phyloP scores from a whole-genome alignment of 2,888 invertebrate species.

The Panopea generosa region DNA sequence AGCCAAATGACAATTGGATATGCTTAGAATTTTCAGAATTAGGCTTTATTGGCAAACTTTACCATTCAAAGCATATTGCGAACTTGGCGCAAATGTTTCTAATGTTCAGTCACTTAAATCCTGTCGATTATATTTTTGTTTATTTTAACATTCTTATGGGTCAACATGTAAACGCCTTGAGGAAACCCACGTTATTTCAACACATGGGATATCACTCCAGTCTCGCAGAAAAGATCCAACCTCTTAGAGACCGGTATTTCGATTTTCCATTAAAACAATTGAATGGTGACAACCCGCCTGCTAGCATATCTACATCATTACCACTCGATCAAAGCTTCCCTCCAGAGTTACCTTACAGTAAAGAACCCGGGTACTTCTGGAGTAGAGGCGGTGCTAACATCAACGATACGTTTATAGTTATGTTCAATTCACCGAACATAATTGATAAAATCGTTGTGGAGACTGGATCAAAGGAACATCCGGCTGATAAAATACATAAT shows the following conservation, averaged over 20 bases:
- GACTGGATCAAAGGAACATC: conserved; percentile 78
- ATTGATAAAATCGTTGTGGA: conserved; percentile 78
- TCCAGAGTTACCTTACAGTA: conserved; percentile 81
- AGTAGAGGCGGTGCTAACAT: conserved; percentile 74
- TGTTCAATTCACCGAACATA: conserved; percentile 77
- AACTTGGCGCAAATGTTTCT: conserved; percentile 79
- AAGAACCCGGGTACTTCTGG: conserved; percentile 84
- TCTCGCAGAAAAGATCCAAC: conserved; percentile 71
- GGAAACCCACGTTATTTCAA: conserved; percentile 74
- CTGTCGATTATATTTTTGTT: conserved; percentile 71
- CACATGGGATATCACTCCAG: conserved; percentile 74
- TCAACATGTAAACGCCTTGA: conserved; percentile 61
- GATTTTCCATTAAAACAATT: conserved; percentile 66
- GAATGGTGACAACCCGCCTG: conserved; percentile 82
- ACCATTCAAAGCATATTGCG: conserved; percentile 66
- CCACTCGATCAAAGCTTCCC: conserved; percentile 79
- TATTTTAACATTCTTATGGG: conserved; percentile 70
- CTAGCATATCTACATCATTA: conserved; percentile 82
- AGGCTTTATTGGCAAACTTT: conserved; percentile 76
- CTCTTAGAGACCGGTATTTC: conserved; percentile 71
- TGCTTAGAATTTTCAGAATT: conserved; percentile 77
- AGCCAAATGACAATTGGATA: conserved; percentile 65
- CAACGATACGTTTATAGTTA: conserved; percentile 80
- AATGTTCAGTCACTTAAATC: conserved; percentile 76
- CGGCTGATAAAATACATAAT: conserved; percentile 74